A percentile compares a stretch with the other conserved stretches of the same genome.
These are phyloP conservation scores for Axis porcinus DNA, from an alignment of 2,113 vertebrate genomes.

Conservation along the genomic window DNA sequence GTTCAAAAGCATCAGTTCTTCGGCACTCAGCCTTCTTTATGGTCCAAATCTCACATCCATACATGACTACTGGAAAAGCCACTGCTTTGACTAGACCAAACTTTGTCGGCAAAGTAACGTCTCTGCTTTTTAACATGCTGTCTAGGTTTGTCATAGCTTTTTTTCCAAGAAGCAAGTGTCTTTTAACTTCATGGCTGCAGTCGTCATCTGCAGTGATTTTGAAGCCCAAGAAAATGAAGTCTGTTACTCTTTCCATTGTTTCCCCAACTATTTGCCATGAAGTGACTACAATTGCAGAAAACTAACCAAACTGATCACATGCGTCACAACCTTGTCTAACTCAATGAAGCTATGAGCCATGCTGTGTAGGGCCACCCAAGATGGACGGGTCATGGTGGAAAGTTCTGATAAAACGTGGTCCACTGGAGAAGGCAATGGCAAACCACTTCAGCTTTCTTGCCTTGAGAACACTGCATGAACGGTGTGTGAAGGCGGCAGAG, in stretches of 20 bases:
- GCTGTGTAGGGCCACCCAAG: not conserved
- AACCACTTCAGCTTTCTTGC: not conserved
- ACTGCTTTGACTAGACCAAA: not conserved
- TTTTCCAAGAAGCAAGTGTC: not conserved
- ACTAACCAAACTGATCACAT: not conserved
- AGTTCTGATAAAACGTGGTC: not conserved
- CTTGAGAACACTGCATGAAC: not conserved
- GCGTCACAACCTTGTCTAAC: not conserved
- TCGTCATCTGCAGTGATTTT: not conserved
- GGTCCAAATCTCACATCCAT: not conserved
- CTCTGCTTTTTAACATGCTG: not conserved
- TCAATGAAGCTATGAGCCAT: not conserved
- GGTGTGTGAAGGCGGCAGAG: not conserved
- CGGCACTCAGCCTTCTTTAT: not conserved
- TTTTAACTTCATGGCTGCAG: not conserved
- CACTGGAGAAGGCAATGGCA: not conserved
- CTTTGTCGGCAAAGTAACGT: not conserved
- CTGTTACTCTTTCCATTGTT: not conserved
- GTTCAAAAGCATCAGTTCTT: not conserved
- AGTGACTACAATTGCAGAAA: not conserved
- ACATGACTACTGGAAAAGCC: not conserved
- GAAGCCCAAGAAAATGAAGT: not conserved
- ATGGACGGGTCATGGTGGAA: not conserved
- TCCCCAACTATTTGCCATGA: not conserved
- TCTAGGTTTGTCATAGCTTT: not conserved